Base-by-base conservation (phyloP, 2,797 vertebrate species). In the Crypturellus tataupa region DNA sequence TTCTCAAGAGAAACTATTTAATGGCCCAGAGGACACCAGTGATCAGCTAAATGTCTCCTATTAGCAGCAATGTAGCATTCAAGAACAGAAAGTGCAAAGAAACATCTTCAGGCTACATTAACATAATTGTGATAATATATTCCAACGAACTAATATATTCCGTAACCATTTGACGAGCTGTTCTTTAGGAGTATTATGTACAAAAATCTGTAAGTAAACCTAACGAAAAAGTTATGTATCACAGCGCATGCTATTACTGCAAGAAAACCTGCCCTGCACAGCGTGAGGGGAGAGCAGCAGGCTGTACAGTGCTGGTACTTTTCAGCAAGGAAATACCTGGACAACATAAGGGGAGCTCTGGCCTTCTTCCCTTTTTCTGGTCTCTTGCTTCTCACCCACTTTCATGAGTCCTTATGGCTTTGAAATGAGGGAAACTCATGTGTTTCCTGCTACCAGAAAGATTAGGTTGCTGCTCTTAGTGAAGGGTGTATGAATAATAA, bases 131-230 rank as follows among this genome's bases (percentile, higher is more conserved):
- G 46, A 31, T 65, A 86, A 90, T 90, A 90, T 91, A 90, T 81
- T 91, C 29, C 24, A 55, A 9, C 58, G 85, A 87, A 42, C 39
- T 73, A 59, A 73, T 60, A 47, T 1, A 29, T 85, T 87, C 60
- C 4, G 17, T 77, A 53, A 20, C 55, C 18, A 86, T 81, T 89
- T 59, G 67, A 88, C 86, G 67, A 89, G 15, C 20, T 51, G 10
- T 39, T 96, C 67, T 93, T 94, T 88, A 55, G 58, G 33, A 42
- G 4, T 73, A 90, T 69, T 70, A 94, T 79, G 78, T 70, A 65
- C 23, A 79, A 76, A 88, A 88, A 59, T 94, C n/a, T 88, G 33
- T 46, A 84, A 86, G 69, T 72, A 90, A 83, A 87, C 29, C 47
- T 88, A 86, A 84, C 76, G 85, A 56, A 69, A 84, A 79, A n/a